Conservation (phyloP, 2,888 invertebrate genomes). For the Rutpela maculata region DNA sequence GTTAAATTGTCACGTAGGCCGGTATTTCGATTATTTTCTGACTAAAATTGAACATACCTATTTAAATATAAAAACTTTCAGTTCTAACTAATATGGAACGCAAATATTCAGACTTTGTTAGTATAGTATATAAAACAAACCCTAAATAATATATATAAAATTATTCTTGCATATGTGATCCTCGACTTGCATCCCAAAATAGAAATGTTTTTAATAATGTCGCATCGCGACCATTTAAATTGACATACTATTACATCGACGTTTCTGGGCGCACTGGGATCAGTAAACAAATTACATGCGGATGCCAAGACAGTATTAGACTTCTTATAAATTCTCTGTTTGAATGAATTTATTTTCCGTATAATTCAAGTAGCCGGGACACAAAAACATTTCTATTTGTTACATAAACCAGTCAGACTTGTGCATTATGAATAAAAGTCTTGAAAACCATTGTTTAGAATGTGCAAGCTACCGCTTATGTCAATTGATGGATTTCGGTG, state of each 20-base stretch:
- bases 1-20: constrained; percentile 51
- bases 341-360: constrained; percentile 4
- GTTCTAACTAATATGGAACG: constrained; percentile 62
- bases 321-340: constrained; percentile 12
- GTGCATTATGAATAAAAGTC: constrained; percentile 58
- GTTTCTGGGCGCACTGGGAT: neutral
- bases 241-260: neutral
- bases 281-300: constrained; percentile 4
- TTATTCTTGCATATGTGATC: neutral
- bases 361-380: neutral
- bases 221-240: neutral
- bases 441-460: constrained; percentile 67
- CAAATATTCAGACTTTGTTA: constrained; percentile 63
- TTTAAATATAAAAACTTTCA: constrained; percentile 45
- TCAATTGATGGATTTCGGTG: constrained; percentile 69
- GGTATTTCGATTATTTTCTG: constrained; percentile 48
- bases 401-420: constrained; percentile 11
- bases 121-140: constrained; percentile 44
- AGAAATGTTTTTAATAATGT: constrained; percentile 11
- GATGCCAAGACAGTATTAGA: neutral
- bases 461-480: constrained; percentile 52
- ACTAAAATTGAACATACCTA: constrained; percentile 34
- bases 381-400: constrained; percentile 25
- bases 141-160: constrained; percentile 12
- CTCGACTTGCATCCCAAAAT: constrained; percentile 34